Evolutionary conservation across 2,797 vertebrate species (phyloP).

Genomic region (Eleutherodactylus coqui): DNA sequence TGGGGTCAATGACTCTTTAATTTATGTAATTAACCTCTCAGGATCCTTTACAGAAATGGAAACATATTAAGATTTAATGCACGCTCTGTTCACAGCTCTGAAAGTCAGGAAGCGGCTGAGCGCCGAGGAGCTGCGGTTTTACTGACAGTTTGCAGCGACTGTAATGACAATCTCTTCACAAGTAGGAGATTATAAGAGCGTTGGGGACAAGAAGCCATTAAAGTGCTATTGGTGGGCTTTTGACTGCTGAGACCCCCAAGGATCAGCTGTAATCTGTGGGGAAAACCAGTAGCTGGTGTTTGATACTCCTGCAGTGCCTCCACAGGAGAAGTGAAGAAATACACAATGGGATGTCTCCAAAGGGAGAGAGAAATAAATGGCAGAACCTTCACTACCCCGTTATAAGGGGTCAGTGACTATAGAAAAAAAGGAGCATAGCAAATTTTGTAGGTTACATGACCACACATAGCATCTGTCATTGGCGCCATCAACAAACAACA

Average conservation of each 20-base stretch:
- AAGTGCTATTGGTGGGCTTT: neutral
- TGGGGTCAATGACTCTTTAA: neutral
- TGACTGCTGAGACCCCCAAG: neutral
- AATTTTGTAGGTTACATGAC: too few relatives aligned
- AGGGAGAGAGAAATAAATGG: too few relatives aligned
- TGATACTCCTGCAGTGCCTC: neutral
- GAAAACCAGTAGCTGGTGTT: neutral
- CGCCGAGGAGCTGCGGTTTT: neutral
- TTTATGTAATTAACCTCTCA: neutral
- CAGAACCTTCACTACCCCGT: too few relatives aligned
- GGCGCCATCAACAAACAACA: neutral
- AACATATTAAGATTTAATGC: slow-evolving; percentile 16
- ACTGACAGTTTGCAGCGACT: neutral
- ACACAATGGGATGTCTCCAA: neutral
- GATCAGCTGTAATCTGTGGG: neutral
- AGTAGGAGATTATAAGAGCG: neutral
- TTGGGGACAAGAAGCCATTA: too few relatives aligned
- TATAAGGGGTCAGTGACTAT: too few relatives aligned
- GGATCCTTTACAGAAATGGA: neutral
- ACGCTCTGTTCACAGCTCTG: neutral
- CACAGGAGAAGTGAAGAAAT: neutral
- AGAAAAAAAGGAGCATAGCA: too few relatives aligned
- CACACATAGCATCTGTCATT: too few relatives aligned
- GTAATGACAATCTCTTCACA: too few relatives aligned
- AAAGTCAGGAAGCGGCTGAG: neutral